Conservation (phyloP, 2,797 vertebrate species). For the Avahi laniger region DNA sequence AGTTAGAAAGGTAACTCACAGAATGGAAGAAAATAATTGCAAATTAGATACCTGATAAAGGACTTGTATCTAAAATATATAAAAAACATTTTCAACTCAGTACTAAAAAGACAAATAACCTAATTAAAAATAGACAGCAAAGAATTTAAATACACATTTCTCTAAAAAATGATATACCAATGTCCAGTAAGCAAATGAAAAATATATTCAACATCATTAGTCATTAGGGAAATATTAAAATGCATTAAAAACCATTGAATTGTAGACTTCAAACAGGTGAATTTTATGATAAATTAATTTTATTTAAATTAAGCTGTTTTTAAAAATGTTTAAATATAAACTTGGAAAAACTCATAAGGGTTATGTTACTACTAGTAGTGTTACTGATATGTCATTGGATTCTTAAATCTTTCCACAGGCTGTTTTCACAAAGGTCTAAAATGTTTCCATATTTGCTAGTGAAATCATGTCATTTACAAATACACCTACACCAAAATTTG, state of each 20-base stretch:
- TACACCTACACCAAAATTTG: background rate
- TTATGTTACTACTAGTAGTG: background rate
- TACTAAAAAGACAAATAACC: background rate
- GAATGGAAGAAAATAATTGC: background rate
- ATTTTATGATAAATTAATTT: background rate
- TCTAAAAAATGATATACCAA: background rate
- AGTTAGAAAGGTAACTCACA: background rate
- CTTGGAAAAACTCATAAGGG: background rate
- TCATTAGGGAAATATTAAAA: background rate
- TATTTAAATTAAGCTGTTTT: background rate
- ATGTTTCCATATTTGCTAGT: background rate
- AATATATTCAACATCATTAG: background rate
- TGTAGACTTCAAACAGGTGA: background rate
- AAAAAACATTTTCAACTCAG: background rate
- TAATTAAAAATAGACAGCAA: background rate
- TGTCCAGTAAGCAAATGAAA: background rate
- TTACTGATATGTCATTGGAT: background rate
- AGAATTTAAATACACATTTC: background rate
- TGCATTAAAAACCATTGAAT: background rate
- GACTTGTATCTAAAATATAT: background rate
- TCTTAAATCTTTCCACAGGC: background rate
- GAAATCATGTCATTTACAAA: background rate
- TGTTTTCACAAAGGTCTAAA: constrained; percentile 16
- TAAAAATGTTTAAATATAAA: background rate
- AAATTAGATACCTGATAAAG: background rate